Conservation (phyloP, 2,113 vertebrate genomes). For the Probosciger aterrimus region DNA sequence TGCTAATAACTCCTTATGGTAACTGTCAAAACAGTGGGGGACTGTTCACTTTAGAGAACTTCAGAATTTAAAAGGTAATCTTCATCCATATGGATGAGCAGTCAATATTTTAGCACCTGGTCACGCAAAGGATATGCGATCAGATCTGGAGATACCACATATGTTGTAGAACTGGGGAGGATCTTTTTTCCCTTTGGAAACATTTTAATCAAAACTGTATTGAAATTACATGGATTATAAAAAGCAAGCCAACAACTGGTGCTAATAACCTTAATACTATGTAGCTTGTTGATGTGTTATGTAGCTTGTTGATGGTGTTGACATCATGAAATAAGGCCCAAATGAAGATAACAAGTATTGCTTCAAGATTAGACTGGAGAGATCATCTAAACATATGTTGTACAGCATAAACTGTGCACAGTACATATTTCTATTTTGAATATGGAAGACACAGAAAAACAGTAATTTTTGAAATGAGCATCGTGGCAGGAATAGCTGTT, state of each 20-base stretch:
- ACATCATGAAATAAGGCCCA: slow-evolving; percentile 17
- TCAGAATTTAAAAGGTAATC: slow-evolving; percentile 20
- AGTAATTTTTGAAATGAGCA: background rate
- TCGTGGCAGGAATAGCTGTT: background rate
- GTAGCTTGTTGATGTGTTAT: background rate
- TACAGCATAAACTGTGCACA: background rate
- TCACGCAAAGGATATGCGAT: background rate
- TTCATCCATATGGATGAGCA: slow-evolving; percentile 16
- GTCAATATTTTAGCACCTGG: slow-evolving; percentile 10
- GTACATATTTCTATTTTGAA: background rate
- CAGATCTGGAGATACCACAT: background rate
- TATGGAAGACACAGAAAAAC: background rate
- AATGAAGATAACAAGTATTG: background rate
- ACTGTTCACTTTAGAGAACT: slow-evolving; percentile 39
- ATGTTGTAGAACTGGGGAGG: background rate
- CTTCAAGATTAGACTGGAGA: slow-evolving; percentile 38
- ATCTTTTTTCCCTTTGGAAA: background rate
- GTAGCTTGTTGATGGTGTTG: slow-evolving; percentile 16
- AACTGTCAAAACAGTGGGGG: slow-evolving; percentile 20
- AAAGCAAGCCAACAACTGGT: slow-evolving; percentile 13
- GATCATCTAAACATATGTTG: slow-evolving; percentile 23
- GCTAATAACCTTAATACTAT: slow-evolving; percentile 47
- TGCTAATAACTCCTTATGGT: slow-evolving; percentile 24
- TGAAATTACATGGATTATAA: background rate
- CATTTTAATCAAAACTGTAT: slow-evolving; percentile 7